Evolutionary conservation across 1,140 invertebrate genomes (phyloP).

Genomic region (Danaus plexippus): DNA sequence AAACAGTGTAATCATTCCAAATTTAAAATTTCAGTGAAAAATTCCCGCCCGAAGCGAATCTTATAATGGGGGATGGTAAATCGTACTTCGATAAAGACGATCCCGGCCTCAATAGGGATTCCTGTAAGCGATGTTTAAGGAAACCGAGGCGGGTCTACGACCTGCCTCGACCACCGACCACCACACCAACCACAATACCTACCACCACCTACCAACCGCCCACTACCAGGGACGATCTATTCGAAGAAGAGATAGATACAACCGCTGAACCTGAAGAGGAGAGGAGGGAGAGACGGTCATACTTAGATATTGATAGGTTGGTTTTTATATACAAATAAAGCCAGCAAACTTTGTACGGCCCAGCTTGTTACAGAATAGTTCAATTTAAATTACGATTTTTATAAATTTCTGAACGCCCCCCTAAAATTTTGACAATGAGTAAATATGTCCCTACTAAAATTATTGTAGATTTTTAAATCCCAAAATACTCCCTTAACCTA

Average conservation of each 20-base stretch:
- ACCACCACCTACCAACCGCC: conserved; percentile 19
- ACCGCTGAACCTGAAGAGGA: conserved; percentile 27
- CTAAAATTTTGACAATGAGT: no score
- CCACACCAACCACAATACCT: conserved; percentile 21
- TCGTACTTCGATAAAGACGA: conserved; percentile 33
- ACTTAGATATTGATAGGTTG: conserved; percentile 32
- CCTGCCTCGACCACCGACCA: conserved; percentile 16
- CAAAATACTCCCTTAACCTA: no score
- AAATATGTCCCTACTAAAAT: no score
- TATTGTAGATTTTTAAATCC: no score
- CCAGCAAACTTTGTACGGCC: no score
- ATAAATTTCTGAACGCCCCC: no score
- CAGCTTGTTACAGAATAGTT: no score
- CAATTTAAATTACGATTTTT: no score
- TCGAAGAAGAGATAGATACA: conserved; percentile 30
- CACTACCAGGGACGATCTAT: conserved; percentile 28
- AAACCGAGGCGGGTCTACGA: conserved; percentile 25
- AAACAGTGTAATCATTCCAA: background rate
- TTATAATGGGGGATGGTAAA: conserved; percentile 42
- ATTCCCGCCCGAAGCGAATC: conserved; percentile 39
- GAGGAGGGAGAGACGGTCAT: conserved; percentile 26
- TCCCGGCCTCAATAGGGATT: conserved; percentile 26
- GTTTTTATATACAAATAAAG: conserved; percentile 1
- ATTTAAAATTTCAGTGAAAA: conserved; percentile 33
- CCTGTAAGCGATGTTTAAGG: conserved; percentile 33